Evolutionary conservation across 2,797 vertebrate species (phyloP), one percentile per base, ranked within the genome.

Genomic region (Cetoscarus ocellatus): DNA sequence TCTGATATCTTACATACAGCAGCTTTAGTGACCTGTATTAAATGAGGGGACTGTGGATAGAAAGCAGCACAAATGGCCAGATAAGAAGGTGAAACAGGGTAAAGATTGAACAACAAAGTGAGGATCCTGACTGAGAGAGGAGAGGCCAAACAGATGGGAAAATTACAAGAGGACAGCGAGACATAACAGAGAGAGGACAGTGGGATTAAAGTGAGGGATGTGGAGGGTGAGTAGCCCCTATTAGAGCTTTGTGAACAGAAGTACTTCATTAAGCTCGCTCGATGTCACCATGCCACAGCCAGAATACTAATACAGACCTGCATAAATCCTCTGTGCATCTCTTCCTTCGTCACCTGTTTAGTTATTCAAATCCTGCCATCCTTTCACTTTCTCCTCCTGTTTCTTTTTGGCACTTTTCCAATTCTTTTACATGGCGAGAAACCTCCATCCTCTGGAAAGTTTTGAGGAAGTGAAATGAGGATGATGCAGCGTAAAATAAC

Each of bases 201-300:
- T 27, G 0, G 66, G 83, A 79, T 80, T 69, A 82, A 59, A 82
- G 73, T 27, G 3, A 75, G 56, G 53, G 64, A 71, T 18, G 68
- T 62, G 60, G 60, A 77, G 76, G 71, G 59, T 14, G 61, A 80
- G 84, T 18, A 34, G 77, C 57, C 18, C 40, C 70, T 50, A 71
- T 81, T 74, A 72, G 66, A 73, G 82, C 74, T 72, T 44, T 76
- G 75, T 76, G 76, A 85, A 77, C 77, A 75, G 77, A 79, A 70
- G 67, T 60, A 67, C 81, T 85, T 87, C 80, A 79, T 87, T 77
- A 85, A 83, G 65, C 67, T 63, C 19, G 14, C 80, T 76, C 61
- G 51, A 84, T 79, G 84, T 73, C 34, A 7, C 63, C 2, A 59
- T 8, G n/a, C 43, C 10, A 18, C 63, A 64, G 56, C 51, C 44